Conservation (phyloP, 2,888 invertebrate genomes). For the Serripes groenlandicus region DNA sequence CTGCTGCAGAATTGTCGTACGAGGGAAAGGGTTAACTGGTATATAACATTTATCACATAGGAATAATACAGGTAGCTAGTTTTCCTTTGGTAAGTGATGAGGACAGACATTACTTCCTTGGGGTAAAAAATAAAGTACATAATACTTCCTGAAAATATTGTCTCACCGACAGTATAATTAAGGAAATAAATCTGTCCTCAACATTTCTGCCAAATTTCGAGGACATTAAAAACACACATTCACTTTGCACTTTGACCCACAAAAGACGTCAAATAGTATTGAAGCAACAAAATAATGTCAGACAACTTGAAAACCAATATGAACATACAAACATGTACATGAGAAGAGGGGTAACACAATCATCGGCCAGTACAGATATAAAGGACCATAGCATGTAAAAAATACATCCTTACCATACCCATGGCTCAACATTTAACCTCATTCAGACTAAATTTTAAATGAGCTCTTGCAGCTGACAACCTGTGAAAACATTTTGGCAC, state of each 20-base stretch:
- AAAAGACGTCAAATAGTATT: not conserved
- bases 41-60: too few relatives aligned
- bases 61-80: too few relatives aligned
- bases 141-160: not conserved
- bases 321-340: constrained; percentile 1
- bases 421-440: too few relatives aligned
- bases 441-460: too few relatives aligned
- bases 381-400: too few relatives aligned
- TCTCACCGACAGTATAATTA: not conserved
- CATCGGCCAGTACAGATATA: too few relatives aligned
- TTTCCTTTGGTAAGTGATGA: not conserved
- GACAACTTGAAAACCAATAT: constrained; percentile 1
- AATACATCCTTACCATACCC: too few relatives aligned
- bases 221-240: not conserved
- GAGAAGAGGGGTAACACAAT: not conserved
- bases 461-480: too few relatives aligned
- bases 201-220: not conserved
- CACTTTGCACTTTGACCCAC: not conserved
- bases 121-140: not conserved
- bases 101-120: not conserved
- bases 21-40: too few relatives aligned
- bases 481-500: too few relatives aligned
- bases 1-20: too few relatives aligned
- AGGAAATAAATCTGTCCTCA: constrained; percentile 3
- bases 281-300: not conserved